Base-by-base conservation (phyloP, 2,888 invertebrate species). In the Barypeithes pellucidus region DNA sequence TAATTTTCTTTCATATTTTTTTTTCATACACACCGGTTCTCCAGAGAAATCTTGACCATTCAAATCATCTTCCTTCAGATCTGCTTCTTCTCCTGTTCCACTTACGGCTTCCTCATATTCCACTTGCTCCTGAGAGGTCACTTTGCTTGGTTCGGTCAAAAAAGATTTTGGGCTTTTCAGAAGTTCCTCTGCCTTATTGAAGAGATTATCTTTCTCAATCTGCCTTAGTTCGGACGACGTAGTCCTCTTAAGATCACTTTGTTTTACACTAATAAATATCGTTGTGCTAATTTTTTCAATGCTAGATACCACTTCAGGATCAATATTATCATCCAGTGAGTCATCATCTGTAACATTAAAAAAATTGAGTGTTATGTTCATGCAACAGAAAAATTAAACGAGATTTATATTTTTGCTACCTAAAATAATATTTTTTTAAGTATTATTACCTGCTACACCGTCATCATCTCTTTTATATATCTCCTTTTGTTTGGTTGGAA, bases 181-280 rank as follows among this genome's bases (percentile, higher is more conserved):
- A n/a, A 73, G 47, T 43, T 70, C 45, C 11, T 73, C 73, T 1
- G 65, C 76, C 36, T 24, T 66, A 43, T 47, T 39, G 59, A 76
- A 73, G n/a, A 76, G 24, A 11, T 67, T 43, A 11, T 70, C 57
- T 36, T 73, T 73, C 24, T 76, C 63, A 16, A 41, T 33, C 9
- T 43, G 39, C 14, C 29, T 61, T 3, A 71, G 14, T 52, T 73
- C 71, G 24, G 54, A 36, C 3, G 47, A 22, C 8, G 70, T 69
- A 1, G 72, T 61, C 45, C 54, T 60, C 41, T 60, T 63, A 11
- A 54, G 14, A 50, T 63, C 22, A 2, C 24, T 41, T 29, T 66
- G 57, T 45, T 71, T 45, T 7, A 67, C 41, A 18, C 52, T 75
- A 18, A 71, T 62, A 33, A 71, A 75, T 2, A 57, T 33, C 0